These are phyloP conservation scores for Agrochola lychnidis DNA, from an alignment of 2,888 invertebrate genomes.

Conservation along the genomic window DNA sequence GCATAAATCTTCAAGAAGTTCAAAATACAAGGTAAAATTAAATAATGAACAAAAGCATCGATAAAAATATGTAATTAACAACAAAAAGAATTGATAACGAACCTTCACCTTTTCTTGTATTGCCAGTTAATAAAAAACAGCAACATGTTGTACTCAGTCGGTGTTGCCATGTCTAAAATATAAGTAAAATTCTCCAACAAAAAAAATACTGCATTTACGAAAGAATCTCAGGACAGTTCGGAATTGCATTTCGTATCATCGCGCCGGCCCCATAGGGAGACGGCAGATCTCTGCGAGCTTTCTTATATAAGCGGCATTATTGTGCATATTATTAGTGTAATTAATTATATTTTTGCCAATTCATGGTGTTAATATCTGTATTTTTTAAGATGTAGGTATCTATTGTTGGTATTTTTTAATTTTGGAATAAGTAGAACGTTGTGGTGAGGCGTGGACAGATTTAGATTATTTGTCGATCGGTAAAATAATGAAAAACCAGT, in stretches of 20 bases:
- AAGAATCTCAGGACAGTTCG: slow-evolving; percentile 55
- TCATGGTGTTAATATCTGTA: slow-evolving; percentile 42
- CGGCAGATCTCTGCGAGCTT: slow-evolving; percentile 58
- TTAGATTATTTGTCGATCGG: background rate
- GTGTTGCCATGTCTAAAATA: slow-evolving; percentile 20
- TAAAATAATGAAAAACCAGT: background rate
- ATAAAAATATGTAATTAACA: background rate
- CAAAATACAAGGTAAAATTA: too few relatives aligned
- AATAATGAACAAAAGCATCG: background rate
- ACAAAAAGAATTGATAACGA: background rate
- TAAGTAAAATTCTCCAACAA: slow-evolving; percentile 33
- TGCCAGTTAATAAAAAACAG: background rate
- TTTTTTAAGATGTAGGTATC: slow-evolving; percentile 17
- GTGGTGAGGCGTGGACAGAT: too few relatives aligned
- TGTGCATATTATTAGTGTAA: slow-evolving; percentile 46
- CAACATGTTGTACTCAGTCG: background rate
- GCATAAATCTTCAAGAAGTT: background rate
- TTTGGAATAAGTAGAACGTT: slow-evolving; percentile 14
- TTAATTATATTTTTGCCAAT: slow-evolving; percentile 51
- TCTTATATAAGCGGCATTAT: slow-evolving; percentile 28
- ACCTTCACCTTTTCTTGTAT: background rate
- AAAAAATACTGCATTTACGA: slow-evolving; percentile 21
- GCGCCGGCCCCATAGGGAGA: slow-evolving; percentile 31
- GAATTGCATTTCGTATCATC: slow-evolving; percentile 45
- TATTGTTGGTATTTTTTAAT: slow-evolving; percentile 12